Evolutionary conservation across 30 jellyfish, hydroid and myxozoan species (phyloP).

Genomic region (Clytia hemisphaerica): DNA sequence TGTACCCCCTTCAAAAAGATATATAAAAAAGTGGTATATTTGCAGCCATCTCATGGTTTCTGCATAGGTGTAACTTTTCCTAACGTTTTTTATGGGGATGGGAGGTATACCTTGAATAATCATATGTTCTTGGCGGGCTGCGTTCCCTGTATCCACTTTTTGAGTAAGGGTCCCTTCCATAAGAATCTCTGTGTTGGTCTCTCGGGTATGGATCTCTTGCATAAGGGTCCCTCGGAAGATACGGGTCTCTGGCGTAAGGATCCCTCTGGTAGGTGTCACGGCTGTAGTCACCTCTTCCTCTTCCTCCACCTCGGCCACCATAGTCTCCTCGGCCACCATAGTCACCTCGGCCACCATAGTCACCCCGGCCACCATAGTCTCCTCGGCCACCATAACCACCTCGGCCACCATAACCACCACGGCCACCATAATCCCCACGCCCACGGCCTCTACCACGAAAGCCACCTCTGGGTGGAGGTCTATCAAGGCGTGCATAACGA

Average conservation of each 20-base stretch:
- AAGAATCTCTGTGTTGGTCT: slow-evolving; percentile 24
- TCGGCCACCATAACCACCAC: slow-evolving; percentile 23
- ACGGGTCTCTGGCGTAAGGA: slow-evolving; percentile 54
- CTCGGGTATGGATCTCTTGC: slow-evolving; percentile 37
- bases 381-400: background rate
- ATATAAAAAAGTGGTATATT: no score
- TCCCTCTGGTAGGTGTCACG: slow-evolving; percentile 73
- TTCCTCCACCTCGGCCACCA: slow-evolving; percentile 25
- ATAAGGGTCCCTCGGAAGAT: slow-evolving; percentile 57
- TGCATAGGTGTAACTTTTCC: slow-evolving; percentile 4
- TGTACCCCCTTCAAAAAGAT: no score
- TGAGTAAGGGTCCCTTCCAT: slow-evolving; percentile 53
- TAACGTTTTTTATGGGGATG: no score
- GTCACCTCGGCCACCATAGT: slow-evolving; percentile 29
- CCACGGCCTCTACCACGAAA: slow-evolving; percentile 3
- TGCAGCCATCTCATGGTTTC: no score
- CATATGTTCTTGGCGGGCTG: no score
- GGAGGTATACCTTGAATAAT: no score
- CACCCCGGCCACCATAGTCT: no score
- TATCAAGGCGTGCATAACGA: no score
- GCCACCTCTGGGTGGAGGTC: no score
- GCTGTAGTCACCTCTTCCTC: slow-evolving; percentile 32
- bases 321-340: slow-evolving; percentile 41
- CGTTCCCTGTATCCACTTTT: slow-evolving; percentile 7
- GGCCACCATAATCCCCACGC: background rate